Evolutionary conservation across 2,888 invertebrate genomes (phyloP), one percentile per base, ranked within the genome.

Genomic region (Mellilla xanthometata): DNA sequence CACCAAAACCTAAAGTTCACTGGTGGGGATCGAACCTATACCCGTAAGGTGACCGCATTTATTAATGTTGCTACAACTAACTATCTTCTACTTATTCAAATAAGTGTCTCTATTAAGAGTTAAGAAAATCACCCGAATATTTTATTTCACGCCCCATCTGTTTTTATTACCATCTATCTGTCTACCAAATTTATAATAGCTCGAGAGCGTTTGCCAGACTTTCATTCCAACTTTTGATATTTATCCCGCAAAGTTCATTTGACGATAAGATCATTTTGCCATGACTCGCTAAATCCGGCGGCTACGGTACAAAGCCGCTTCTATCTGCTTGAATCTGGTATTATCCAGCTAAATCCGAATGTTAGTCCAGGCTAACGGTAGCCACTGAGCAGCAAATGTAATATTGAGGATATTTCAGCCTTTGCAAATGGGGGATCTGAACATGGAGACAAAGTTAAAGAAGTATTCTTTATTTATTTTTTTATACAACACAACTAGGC

Each of bases 371-470:
- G n/a, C n/a, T n/a, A n/a, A n/a, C n/a, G 15, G 15, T 41, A 24
- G 26, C 31, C 13, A 33, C 29, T 38, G 38, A 48, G 33, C 24
- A 29, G 33, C 38, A 42, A 39, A 48, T 48, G 36, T 47, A 32
- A 41, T 15, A 46, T 46, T 12, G 30, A 34, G 26, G 9, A 35
- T 35, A 39, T 27, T 40, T 40, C 11, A 27, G n/a, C 31, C 10
- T 13, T 13, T 7, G 13, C n/a, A n/a, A n/a, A n/a, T n/a, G n/a
- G n/a, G n/a, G n/a, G n/a, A n/a, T n/a, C n/a, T n/a, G n/a, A n/a
- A n/a, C n/a, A n/a, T n/a, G n/a, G n/a, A n/a, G n/a, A n/a, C n/a
- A n/a, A n/a, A n/a, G n/a, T n/a, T n/a, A n/a, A n/a, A n/a, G n/a
- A n/a, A n/a, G n/a, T n/a, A n/a, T n/a, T n/a, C n/a, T n/a, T n/a